Evolutionary conservation across 64 coral and sea anemone genomes (phyloP).

Genomic region (Montipora cactus): DNA sequence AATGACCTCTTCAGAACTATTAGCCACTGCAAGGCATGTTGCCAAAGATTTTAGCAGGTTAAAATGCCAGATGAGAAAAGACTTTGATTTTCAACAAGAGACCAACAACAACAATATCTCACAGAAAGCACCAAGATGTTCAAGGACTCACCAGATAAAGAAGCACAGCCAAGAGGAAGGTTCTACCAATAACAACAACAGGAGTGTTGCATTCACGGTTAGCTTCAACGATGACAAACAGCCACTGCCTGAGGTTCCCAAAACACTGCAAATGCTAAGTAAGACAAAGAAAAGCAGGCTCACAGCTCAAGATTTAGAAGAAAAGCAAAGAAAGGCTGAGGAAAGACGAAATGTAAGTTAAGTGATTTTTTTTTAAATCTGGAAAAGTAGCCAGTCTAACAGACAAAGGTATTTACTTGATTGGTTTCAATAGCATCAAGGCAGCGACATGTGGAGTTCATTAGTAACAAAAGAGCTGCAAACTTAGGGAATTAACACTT

Average conservation of each 20-base stretch:
- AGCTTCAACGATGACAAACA: constrained; percentile 34
- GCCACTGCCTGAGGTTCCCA: background rate
- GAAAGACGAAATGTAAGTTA: constrained; percentile 73
- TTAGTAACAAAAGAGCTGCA: no score
- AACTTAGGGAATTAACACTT: no score
- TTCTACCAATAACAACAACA: background rate
- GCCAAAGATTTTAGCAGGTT: constrained; percentile 58
- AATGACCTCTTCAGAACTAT: constrained; percentile 56
- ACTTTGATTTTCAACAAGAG: constrained; percentile 62
- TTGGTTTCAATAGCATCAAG: no score
- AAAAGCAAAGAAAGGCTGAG: constrained; percentile 64
- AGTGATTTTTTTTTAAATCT: background rate
- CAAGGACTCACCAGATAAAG: background rate
- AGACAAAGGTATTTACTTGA: no score
- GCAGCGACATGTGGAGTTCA: no score
- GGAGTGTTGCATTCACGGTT: constrained; percentile 57
- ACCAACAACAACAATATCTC: constrained; percentile 37
- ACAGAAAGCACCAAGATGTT: background rate
- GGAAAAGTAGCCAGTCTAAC: background rate
- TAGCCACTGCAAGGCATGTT: constrained; percentile 61
- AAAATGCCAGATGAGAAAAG: constrained; percentile 50
- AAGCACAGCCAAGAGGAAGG: background rate
- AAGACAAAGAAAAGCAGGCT: constrained; percentile 21
- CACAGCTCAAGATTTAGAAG: constrained; percentile 62
- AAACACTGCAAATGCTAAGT: background rate